Conservation (phyloP, 64 coral and sea anemone species). For the Platygyra sinensis region DNA sequence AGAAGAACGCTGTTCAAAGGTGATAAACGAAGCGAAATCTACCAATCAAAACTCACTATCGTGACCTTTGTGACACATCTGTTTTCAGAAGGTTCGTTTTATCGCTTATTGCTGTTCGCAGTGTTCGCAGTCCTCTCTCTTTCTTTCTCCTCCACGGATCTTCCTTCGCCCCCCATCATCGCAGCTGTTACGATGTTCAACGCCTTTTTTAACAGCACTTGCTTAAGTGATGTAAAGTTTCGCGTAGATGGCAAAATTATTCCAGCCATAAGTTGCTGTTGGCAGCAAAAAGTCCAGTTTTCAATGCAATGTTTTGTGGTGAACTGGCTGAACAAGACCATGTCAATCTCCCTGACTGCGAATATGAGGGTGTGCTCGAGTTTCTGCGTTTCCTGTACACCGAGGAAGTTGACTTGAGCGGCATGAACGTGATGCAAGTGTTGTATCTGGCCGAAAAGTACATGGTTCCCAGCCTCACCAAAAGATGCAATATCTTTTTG, state of each 20-base stretch:
- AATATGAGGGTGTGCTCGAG: conserved; percentile 43
- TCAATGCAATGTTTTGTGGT: conserved; percentile 10
- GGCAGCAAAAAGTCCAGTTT: not conserved
- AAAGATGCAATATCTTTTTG: conserved; percentile 31
- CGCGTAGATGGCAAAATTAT: not conserved
- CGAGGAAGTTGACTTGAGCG: conserved; percentile 40
- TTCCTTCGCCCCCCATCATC: no score
- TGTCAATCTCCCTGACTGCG: conserved; percentile 48
- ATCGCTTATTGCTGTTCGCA: no score
- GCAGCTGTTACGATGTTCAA: no score
- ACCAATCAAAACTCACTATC: no score
- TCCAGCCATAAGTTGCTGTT: conserved; percentile 5
- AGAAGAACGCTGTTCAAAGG: no score
- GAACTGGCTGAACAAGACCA: conserved; percentile 43
- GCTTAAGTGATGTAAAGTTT: no score
- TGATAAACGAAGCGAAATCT: no score
- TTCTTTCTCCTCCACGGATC: no score
- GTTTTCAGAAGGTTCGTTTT: no score
- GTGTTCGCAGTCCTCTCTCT: no score
- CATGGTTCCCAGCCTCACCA: conserved; percentile 24
- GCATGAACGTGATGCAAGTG: conserved; percentile 45
- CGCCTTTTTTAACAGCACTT: no score
- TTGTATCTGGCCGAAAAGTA: conserved; percentile 59
- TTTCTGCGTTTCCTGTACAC: conserved; percentile 46
- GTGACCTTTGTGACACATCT: no score